phyloP scores from a whole-genome alignment of 2,113 vertebrate genomes.

The Atrichornis clamosus region DNA sequence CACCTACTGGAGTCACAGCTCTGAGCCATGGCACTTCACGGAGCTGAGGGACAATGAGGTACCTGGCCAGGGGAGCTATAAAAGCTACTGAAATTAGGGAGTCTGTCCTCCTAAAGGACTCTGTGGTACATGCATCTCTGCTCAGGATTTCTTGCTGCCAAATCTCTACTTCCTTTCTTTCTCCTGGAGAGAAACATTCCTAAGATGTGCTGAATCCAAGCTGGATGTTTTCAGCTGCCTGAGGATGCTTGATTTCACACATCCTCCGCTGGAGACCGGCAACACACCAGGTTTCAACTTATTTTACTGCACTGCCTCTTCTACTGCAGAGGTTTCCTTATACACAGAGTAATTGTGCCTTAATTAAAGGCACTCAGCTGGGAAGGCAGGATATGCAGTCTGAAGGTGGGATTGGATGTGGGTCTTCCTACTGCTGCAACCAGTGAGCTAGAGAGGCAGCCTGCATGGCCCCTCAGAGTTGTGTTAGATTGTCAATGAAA shows the following conservation, averaged over 20 bases:
- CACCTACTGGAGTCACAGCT: background rate
- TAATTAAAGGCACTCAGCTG: background rate
- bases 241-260: background rate
- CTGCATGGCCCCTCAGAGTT: background rate
- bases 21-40: background rate
- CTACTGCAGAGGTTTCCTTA: background rate
- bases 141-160: background rate
- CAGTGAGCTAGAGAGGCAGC: background rate
- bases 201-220: background rate
- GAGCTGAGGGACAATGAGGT: background rate
- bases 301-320: background rate
- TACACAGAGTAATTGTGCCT: background rate
- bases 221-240: background rate
- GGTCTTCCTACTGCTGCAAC: background rate
- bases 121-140: background rate
- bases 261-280: background rate
- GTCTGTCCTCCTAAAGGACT: background rate
- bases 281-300: background rate
- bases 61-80: background rate
- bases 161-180: background rate
- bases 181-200: background rate
- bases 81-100: background rate
- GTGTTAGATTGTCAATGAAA: background rate
- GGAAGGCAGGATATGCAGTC: background rate
- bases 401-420: background rate